These are phyloP conservation scores for Menura novaehollandiae DNA, from an alignment of 2,113 vertebrate species.

Conservation along the genomic window DNA sequence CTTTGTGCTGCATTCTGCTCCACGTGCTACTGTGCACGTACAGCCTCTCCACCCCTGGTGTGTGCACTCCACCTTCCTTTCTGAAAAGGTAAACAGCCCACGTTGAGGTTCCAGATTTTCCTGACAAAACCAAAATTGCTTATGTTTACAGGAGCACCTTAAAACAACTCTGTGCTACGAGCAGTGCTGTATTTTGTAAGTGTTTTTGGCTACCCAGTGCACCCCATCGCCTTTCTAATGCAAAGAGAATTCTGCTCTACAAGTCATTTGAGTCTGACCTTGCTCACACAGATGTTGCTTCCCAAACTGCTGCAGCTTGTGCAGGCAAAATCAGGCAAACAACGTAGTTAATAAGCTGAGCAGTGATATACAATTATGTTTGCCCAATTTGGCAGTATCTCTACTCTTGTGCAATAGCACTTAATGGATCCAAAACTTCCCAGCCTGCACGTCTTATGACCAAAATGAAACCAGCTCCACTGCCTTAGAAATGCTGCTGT, in stretches of 20 bases:
- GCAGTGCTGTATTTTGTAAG: not conserved
- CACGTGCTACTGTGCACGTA: not conserved
- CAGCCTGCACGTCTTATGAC: not conserved
- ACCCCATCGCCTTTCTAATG: not conserved
- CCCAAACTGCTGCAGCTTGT: constrained; percentile 16
- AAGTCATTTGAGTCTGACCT: not conserved
- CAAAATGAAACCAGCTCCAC: not conserved
- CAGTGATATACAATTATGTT: not conserved
- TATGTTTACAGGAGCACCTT: not conserved
- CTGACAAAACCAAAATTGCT: not conserved
- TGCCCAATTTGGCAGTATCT: constrained; percentile 39
- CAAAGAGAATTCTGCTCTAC: not conserved
- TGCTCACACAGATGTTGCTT: not conserved
- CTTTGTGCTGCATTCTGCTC: not conserved
- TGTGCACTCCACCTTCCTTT: not conserved
- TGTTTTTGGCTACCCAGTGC: not conserved
- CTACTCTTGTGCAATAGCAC: constrained; percentile 28
- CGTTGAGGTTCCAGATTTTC: not conserved
- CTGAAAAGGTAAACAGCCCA: not conserved
- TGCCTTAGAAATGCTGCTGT: not conserved
- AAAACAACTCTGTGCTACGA: not conserved
- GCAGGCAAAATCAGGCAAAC: constrained; percentile 33
- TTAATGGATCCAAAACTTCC: not conserved
- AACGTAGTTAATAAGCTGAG: not conserved
- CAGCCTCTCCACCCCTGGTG: not conserved